Evolutionary conservation across 2,113 vertebrate species (phyloP), one percentile per base, ranked within the genome.

Genomic region (Labeo catla): DNA sequence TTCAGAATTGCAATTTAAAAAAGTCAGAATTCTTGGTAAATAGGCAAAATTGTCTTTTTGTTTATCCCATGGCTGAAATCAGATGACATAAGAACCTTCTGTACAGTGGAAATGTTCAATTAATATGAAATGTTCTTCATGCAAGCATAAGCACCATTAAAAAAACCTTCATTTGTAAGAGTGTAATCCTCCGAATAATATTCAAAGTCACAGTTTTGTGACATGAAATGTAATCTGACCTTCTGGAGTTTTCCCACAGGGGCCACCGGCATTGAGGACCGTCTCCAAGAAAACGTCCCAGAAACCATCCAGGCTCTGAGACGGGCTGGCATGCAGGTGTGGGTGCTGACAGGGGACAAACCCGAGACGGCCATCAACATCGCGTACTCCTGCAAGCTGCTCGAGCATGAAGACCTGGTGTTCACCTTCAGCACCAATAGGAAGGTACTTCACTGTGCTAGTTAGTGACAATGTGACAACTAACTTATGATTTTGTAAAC

Each of bases 341-440:
- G 98, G 97, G 96, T 99, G 88, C 90, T 99, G 92, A 99, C 98
- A 4, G 98, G 98, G 78, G 98, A 99, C 93, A 99, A 99, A 90
- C 94, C 96, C 28, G 98, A 99, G 94, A 99, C 98, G 81, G 98
- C 98, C 0, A 91, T 99, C 91, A 99, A 98, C 87, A 97, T 99
- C 6, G 97, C 97, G 13, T 95, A 98, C 88, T 95, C 98, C 88
- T 99, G 98, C 91, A 95, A 95, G 86, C 96, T 99, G 50, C 90
- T 99, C 86, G 91, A 96, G 82, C 94, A 97, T 39, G 95, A 91
- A 3, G 97, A 98, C 90, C 94, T 95, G 3, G 94, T 99, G 82
- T 97, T 98, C 93, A 97, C 96, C 90, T 95, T 99, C 87, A 97
- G 95, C 91, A 97, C 96, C 7, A 94, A 94, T 87, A 96, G 86